Conservation (phyloP, 1,140 invertebrate genomes). For the Drosophila jambulina region DNA sequence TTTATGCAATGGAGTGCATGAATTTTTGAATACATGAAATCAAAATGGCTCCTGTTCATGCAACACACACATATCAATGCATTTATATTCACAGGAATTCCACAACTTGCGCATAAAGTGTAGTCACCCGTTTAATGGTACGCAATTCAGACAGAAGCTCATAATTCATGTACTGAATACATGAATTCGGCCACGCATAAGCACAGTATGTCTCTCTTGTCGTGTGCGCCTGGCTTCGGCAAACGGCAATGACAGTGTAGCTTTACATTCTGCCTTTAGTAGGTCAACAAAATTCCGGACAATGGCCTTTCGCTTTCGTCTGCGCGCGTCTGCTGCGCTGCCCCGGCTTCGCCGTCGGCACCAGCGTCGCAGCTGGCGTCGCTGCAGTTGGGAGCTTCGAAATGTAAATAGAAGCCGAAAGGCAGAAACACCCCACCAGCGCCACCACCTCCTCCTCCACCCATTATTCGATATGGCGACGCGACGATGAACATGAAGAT, state of each 20-base stretch:
- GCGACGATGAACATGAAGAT: constrained; percentile 71
- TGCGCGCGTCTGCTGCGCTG: constrained; percentile 57
- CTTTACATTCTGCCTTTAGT: constrained; percentile 83
- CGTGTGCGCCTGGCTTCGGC: constrained; percentile 10
- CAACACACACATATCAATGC: not conserved
- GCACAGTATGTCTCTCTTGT: not conserved
- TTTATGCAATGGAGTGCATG: not conserved
- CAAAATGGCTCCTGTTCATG: not conserved
- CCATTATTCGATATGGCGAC: constrained; percentile 46
- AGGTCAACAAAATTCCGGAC: constrained; percentile 85
- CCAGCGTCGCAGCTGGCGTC: constrained; percentile 32
- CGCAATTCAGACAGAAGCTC: not conserved
- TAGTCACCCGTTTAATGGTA: not conserved
- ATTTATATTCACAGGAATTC: not conserved
- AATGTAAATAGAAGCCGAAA: constrained; percentile 67
- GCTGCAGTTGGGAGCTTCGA: constrained; percentile 47
- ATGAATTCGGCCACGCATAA: not conserved
- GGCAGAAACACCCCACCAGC: constrained; percentile 6
- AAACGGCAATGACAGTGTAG: constrained; percentile 74
- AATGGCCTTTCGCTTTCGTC: constrained; percentile 85
- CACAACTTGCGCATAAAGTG: not conserved
- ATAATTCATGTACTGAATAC: not conserved
- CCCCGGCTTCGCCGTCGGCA: constrained; percentile 20
- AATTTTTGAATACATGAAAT: not conserved
- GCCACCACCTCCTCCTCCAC: not conserved